Conservation (phyloP, 2,113 vertebrate species). For the Crotalus tigris region DNA sequence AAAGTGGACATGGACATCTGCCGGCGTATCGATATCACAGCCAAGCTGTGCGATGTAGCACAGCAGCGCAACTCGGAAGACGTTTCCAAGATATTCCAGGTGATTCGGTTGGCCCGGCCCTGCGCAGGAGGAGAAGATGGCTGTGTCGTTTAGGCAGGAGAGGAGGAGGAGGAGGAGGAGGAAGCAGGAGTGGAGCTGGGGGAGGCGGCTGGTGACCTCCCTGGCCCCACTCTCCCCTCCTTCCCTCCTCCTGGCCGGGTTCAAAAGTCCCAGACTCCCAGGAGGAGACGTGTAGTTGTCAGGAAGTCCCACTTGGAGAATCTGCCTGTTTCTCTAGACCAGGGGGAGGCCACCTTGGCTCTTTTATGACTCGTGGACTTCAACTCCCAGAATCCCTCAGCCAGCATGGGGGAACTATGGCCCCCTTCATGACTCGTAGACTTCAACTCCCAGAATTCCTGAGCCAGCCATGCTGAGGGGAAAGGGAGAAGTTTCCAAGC, state of each 20-base stretch:
- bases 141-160: conserved; percentile 19
- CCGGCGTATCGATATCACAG: conserved; percentile 97
- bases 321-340: too few species aligned
- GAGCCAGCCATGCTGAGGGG: too few species aligned
- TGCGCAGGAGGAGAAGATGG: conserved; percentile 26
- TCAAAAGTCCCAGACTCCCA: background rate
- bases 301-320: background rate
- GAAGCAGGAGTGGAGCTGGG: background rate
- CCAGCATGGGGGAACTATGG: too few species aligned
- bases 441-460: too few species aligned
- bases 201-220: background rate
- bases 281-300: background rate
- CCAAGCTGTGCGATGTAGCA: conserved; percentile 97
- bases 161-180: background rate
- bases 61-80: conserved; percentile 99
- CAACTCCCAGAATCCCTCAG: too few species aligned
- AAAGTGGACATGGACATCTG: conserved; percentile 99
- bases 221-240: background rate
- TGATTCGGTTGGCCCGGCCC: conserved; percentile 72
- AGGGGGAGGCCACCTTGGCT: too few species aligned
- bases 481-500: too few species aligned
- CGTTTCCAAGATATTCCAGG: conserved; percentile 95
- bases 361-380: too few species aligned
- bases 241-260: background rate
- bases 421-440: too few species aligned